phyloP scores from a whole-genome alignment of 2,797 vertebrate species.

The Furcifer pardalis region DNA sequence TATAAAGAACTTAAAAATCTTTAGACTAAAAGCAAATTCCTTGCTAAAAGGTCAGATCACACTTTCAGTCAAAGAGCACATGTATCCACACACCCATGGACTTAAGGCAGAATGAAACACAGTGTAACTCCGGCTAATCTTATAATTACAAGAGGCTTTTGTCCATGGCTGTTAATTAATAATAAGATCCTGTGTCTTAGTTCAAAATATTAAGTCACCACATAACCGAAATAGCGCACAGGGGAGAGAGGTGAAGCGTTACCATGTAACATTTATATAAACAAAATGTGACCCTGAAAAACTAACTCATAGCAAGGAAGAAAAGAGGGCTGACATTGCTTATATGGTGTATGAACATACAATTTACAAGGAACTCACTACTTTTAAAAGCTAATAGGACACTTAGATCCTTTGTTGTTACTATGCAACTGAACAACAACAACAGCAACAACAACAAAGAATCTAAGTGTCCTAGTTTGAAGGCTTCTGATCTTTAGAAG shows the following conservation, averaged over 20 bases:
- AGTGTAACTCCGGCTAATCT: conserved; percentile 58
- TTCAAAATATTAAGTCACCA: conserved; percentile 51
- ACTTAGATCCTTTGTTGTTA: too few relatives aligned
- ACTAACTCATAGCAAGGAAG: neutral
- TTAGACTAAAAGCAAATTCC: conserved; percentile 20
- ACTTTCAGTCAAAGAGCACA: neutral
- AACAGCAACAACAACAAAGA: too few relatives aligned
- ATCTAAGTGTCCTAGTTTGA: neutral
- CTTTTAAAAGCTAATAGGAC: neutral
- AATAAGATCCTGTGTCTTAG: conserved; percentile 48
- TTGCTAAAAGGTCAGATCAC: neutral
- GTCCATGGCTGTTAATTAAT: conserved; percentile 63
- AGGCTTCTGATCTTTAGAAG: conserved; percentile 1
- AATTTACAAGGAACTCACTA: neutral
- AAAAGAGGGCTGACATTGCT: neutral
- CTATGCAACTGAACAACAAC: too few relatives aligned
- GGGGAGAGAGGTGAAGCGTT: conserved; percentile 9
- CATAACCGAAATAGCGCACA: conserved; percentile 51
- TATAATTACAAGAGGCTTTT: conserved; percentile 64
- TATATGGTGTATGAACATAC: neutral
- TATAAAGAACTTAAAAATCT: conserved; percentile 16
- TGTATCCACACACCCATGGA: neutral
- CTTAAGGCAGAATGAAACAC: conserved; percentile 52
- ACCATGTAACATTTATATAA: conserved; percentile 2
- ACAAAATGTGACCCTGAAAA: neutral